phyloP scores from a whole-genome alignment of 1,140 invertebrate species.

The Drosophila santomea region DNA sequence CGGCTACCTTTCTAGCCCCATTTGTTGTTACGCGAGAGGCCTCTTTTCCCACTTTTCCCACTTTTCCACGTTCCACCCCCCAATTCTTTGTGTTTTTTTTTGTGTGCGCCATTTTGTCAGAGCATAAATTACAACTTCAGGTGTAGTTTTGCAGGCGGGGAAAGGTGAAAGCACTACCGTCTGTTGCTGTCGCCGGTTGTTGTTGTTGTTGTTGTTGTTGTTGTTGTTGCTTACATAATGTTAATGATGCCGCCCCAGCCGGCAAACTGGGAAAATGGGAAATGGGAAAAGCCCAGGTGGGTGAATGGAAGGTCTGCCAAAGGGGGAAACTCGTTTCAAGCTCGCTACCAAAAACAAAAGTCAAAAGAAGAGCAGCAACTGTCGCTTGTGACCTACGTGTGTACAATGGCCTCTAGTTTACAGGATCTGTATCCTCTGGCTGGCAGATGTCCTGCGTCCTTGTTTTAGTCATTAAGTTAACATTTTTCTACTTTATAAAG shows the following conservation, averaged over 20 bases:
- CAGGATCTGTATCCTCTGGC: slow-evolving; percentile 30
- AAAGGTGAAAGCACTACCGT: slow-evolving; percentile 48
- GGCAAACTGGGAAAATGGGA: slow-evolving; percentile 36
- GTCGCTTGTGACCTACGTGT: slow-evolving; percentile 45
- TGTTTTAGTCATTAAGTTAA: slow-evolving; percentile 5
- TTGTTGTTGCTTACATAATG: slow-evolving; percentile 71
- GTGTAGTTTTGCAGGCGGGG: slow-evolving; percentile 39
- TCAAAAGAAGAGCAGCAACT: slow-evolving; percentile 34
- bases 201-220: slow-evolving; percentile 41
- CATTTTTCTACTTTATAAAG: slow-evolving; percentile 6
- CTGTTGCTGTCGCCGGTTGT: slow-evolving; percentile 60
- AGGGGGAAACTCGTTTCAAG: slow-evolving; percentile 65
- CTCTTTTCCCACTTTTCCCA: slow-evolving; percentile 25
- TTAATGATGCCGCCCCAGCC: slow-evolving; percentile 75
- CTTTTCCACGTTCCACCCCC: slow-evolving; percentile 21
- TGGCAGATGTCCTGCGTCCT: slow-evolving; percentile 17
- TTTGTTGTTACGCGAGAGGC: slow-evolving; percentile 58
- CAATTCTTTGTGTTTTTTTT: slow-evolving; percentile 30
- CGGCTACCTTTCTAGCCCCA: slow-evolving; percentile 27
- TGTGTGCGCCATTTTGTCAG: slow-evolving; percentile 72
- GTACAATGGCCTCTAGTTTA: slow-evolving; percentile 35
- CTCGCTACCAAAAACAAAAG: slow-evolving; percentile 75
- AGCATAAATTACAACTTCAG: slow-evolving; percentile 82
- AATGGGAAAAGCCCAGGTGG: slow-evolving; percentile 14
- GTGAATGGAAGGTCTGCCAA: background rate